Base-by-base conservation (phyloP, 1,140 invertebrate species). In the Mycetomoellerius zeteki region DNA sequence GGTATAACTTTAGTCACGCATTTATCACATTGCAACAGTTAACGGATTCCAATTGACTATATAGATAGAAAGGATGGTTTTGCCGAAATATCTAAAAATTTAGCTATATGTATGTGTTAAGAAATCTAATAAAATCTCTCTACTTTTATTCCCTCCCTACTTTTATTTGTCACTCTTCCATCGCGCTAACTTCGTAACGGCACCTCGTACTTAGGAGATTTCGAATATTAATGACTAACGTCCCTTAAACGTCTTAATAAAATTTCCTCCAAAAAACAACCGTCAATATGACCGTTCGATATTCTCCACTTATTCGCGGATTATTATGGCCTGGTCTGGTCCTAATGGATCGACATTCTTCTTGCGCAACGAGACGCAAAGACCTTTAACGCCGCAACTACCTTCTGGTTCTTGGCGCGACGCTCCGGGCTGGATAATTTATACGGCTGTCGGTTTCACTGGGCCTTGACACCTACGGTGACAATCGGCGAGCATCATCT, bases 321-420 rank as follows among this genome's bases (percentile, higher is more conserved):
- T 71, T 86, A 81, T 43, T 47, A 67, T 56, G 50, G 56, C 50
- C 62, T 75, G 76, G 27, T 8, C 21, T 47, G 90, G 69, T 89
- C 90, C 90, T 91, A 91, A 88, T 85, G 87, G 90, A 73, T 86
- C 87, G 85, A 62, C 90, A 89, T 91, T 91, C 90, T 91, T 91
- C 90, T 91, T 91, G 81, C 90, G 90, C 88, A 91, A 91, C 81
- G 60, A 91, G 71, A 91, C 90, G 81, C 81, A 86, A 88, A 91
- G 90, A 91, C 88, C 90, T 91, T 91, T 91, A 91, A 91, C 75
- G 80, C 71, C 64, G 64, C 50, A 50, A 50, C 81, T 65, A 58
- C 37, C 80, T 86, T 91, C 76, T 90, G 71, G 27, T 82, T 88
- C 73, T 58, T 30, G 65, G 5, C 56, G 73, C 60, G 52, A 30